phyloP scores from a whole-genome alignment of 1,140 invertebrate genomes.

The Penaeus indicus region DNA sequence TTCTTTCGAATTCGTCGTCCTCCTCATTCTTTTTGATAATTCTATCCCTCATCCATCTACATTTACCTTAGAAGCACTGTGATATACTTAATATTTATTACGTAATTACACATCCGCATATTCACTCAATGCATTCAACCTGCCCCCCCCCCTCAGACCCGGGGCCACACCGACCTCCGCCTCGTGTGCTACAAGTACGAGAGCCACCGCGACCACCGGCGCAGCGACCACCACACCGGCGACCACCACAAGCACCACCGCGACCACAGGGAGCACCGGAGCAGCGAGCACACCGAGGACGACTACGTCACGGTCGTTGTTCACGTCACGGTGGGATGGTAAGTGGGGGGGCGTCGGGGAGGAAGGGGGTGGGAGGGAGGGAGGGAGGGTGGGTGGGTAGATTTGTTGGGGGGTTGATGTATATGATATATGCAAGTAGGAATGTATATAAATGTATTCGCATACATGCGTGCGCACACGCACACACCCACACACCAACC shows the following conservation, averaged over 20 bases:
- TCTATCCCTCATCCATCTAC: too few relatives aligned
- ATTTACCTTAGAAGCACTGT: too few relatives aligned
- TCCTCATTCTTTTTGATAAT: not conserved
- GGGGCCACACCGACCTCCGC: conserved; percentile 64
- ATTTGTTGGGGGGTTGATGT: not conserved
- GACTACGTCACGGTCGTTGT: conserved; percentile 72
- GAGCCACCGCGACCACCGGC: conserved; percentile 58
- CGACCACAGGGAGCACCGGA: conserved; percentile 72
- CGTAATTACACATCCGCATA: not conserved
- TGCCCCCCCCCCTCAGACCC: conserved; percentile 38
- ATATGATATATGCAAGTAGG: not conserved
- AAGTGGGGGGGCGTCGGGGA: conserved; percentile 67
- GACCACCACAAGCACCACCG: conserved; percentile 69
- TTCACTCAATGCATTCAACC: not conserved
- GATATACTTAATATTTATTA: too few relatives aligned
- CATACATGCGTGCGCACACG: not conserved
- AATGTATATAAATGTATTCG: not conserved
- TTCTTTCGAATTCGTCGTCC: not conserved
- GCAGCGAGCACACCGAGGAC: conserved; percentile 39
- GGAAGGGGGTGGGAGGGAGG: too few relatives aligned
- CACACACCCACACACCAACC: not conserved
- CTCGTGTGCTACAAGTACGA: conserved; percentile 63
- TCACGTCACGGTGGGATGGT: conserved; percentile 84
- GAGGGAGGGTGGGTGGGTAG: too few relatives aligned
- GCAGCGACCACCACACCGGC: conserved; percentile 34